Base-by-base conservation (phyloP, 2,888 invertebrate species). In the Theretra japonica region DNA sequence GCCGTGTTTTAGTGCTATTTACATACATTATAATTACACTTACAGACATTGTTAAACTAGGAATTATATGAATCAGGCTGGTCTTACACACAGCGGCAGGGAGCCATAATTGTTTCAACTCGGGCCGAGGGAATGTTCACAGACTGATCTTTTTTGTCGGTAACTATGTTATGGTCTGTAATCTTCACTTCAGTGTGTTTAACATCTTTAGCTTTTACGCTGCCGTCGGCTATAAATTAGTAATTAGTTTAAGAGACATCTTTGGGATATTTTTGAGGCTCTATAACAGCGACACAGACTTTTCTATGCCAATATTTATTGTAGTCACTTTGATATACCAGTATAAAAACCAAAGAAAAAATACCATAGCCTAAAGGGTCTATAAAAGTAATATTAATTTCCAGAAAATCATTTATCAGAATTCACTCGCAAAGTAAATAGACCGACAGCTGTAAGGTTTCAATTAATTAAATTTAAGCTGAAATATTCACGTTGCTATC, bases 401-500 rank as follows among this genome's bases (percentile, higher is more conserved):
- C 21, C 17, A 65, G 62, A 4, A 41, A 48, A 48, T 65, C 5
- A 48, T 15, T n/a, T 15, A 41, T 23, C n/a, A 2, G 23, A 48
- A 23, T 48, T 17, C 19, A 48, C 19, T 23, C 15, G 4, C 15
- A 65, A 48, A 33, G 62, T 30, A 33, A 5, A 65, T 48, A 17
- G n/a, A 30, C 28, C 2, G 19, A 8, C 30, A 19, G 48, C 48
- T 48, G 23, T 41, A n/a, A 11, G 17, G 48, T 25, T 65, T 48
- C n/a, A 65, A 23, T 21, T 65, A 65, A 65, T 65, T 65, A 48
- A 65, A 65, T 48, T 41, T 23, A 48, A 41, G 65, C 48, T 21
- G 41, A 21, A 62, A 48, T 23, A 23, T 21, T 23, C 48, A 65
- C 48, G 65, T 65, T 48, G 21, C 23, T 23, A 48, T 65, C 65